Evolutionary conservation across 2,888 invertebrate genomes (phyloP), one percentile per base, ranked within the genome.

Genomic region (Leucania comma): DNA sequence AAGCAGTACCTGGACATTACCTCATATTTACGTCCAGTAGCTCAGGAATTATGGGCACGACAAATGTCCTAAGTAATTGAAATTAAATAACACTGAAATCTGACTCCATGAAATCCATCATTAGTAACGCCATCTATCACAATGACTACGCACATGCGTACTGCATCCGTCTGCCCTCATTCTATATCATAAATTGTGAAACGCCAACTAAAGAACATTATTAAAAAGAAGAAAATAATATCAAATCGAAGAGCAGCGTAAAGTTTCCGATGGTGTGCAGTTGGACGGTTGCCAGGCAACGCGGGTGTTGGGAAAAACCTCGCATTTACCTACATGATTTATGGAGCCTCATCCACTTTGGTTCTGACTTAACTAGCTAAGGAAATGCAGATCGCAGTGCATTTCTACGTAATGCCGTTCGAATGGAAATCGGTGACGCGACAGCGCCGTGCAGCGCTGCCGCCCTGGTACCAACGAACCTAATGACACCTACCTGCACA

Each of bases 271-370:
- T 68, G 57, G 78, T 58, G 60, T 63, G 73, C 75, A 80, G 56
- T 80, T 85, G 85, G 85, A 76, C 14, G 61, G 50, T 42, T 57
- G 83, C 85, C 83, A 85, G 74, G 69, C 68, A 57, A 59, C 65
- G 68, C 65, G 56, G 62, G 71, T 65, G 74, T 72, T 48, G 72
- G 73, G 80, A 74, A 78, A 82, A 81, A 81, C 83, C 70, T 67
- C 72, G 62, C 78, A 75, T 78, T 81, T 78, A 82, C 86, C 75
- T 76, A 80, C 81, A 83, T 86, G 86, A 86, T 86, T 86, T 86
- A 87, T 86, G 74, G 68, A 65, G 57, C 71, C 75, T 77, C 86
- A 79, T 71, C 81, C 82, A 83, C 83, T 83, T 75, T 75, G 64
- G 69, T 77, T 70, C 81, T 74, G 80, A 80, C 81, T 81, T 82